Evolutionary conservation across 2,113 vertebrate genomes (phyloP).

Genomic region (Picathartes gymnocephalus): DNA sequence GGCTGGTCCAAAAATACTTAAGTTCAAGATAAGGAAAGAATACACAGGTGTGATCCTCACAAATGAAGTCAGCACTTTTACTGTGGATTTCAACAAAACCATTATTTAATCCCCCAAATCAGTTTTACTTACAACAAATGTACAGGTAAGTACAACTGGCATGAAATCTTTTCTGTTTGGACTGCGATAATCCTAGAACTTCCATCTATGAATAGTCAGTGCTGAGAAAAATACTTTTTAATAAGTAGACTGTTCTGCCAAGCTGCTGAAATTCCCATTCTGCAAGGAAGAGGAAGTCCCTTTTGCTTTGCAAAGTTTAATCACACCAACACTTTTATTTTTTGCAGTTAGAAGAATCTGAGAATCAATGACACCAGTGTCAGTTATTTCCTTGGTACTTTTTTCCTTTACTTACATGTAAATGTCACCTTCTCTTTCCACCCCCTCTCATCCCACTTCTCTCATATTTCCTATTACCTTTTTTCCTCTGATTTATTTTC

Average conservation of each 20-base stretch:
- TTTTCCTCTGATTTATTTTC: neutral
- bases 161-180: neutral
- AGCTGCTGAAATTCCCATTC: neutral
- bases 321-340: rapidly evolving
- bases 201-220: neutral
- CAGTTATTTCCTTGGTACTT: conserved; percentile 34
- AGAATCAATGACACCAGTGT: neutral
- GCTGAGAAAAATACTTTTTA: neutral
- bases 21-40: neutral
- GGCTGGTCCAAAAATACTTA: neutral
- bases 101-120: neutral
- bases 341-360: neutral
- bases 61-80: neutral
- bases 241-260: neutral
- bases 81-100: neutral
- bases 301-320: neutral
- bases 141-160: neutral
- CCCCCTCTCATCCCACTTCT: neutral
- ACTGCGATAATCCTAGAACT: neutral
- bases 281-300: neutral
- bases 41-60: neutral
- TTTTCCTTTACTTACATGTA: neutral
- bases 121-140: neutral
- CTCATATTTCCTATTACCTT: neutral
- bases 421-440: neutral